Percentiles rank a stretch among this genome's conserved stretches.
Conservation (phyloP, 2,113 vertebrate genomes). For the Tachuris rubrigastra region DNA sequence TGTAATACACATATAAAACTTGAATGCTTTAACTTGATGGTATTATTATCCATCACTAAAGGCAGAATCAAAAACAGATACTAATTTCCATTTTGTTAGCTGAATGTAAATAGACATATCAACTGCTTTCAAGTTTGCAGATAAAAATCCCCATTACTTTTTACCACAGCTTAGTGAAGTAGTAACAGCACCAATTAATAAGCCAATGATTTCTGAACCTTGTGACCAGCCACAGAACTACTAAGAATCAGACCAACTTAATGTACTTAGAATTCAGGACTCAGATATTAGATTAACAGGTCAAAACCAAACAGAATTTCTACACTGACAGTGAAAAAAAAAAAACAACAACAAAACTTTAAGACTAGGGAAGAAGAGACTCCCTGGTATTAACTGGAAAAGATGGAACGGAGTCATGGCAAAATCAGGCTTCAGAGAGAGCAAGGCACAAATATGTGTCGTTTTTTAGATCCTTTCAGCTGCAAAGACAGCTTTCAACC, state of each 20-base stretch:
- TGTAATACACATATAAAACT: background rate
- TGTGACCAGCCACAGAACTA: background rate
- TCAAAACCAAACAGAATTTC: background rate
- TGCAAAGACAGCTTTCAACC: background rate
- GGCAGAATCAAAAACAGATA: background rate
- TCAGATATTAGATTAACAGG: background rate
- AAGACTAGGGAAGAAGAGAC: background rate
- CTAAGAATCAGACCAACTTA: background rate
- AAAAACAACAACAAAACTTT: background rate
- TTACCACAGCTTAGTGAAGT: background rate
- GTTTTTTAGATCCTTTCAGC: background rate
- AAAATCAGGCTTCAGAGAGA: background rate
- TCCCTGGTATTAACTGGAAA: background rate
- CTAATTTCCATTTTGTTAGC: background rate
- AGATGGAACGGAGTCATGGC: background rate
- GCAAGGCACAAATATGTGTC: background rate
- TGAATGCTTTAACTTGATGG: background rate
- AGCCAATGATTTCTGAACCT: background rate
- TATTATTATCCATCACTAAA: background rate
- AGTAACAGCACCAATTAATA: background rate
- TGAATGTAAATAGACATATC: background rate
- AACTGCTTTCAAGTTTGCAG: background rate
- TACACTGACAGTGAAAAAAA: background rate
- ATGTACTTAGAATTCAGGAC: background rate
- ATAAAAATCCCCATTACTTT: background rate